A percentile compares a stretch with the other conserved stretches of the same genome.
phyloP scores from a whole-genome alignment of 2,113 vertebrate genomes.

The Petromus typicus region DNA sequence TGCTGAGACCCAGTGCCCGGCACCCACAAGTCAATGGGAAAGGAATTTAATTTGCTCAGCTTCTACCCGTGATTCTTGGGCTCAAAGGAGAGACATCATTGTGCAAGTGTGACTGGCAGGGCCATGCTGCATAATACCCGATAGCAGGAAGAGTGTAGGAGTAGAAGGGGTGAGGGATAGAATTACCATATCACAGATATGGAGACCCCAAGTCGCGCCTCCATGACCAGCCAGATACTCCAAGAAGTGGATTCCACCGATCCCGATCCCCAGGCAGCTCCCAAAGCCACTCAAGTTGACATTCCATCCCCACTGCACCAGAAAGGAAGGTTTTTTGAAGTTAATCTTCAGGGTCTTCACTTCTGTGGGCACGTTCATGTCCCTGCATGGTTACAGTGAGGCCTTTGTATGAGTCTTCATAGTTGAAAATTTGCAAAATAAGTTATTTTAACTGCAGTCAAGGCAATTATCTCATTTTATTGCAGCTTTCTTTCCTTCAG shows the following conservation, averaged over 20 bases:
- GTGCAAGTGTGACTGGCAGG: neutral
- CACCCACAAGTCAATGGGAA: neutral
- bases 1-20: neutral
- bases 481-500: neutral
- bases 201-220: neutral
- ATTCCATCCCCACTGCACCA: neutral
- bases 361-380: neutral
- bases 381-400: neutral
- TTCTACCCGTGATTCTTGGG: neutral
- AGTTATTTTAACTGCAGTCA: neutral
- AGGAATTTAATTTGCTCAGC: neutral
- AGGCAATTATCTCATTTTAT: neutral
- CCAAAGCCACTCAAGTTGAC: neutral
- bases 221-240: neutral
- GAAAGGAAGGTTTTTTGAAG: neutral
- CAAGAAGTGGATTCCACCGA: neutral
- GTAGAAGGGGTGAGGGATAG: too few species aligned
- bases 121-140: neutral
- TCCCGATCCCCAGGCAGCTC: neutral
- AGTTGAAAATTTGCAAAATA: conserved; percentile 26
- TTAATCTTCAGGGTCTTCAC: neutral
- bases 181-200: too few species aligned
- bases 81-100: neutral
- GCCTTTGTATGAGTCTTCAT: neutral
- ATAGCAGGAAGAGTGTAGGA: too few species aligned